Base-by-base conservation (phyloP, 2,113 vertebrate genomes). In the Mionectes macconnelli region DNA sequence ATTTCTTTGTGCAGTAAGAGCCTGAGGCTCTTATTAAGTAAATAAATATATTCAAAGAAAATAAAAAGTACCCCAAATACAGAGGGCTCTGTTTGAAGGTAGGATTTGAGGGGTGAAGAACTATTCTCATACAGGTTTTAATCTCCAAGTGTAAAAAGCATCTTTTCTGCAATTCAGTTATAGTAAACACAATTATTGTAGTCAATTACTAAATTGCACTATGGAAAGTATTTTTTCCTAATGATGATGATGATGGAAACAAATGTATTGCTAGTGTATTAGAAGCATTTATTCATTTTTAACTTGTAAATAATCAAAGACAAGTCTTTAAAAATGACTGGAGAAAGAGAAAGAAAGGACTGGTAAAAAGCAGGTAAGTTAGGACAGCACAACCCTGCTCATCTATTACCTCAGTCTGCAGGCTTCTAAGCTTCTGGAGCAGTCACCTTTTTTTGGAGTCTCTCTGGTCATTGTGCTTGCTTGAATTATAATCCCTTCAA, bases 391-490 rank as follows among this genome's bases (percentile, higher is more conserved):
- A 56, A 63, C 62, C 20, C 22, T 45, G 35, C 15, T 67, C 14
- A 15, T 56, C 28, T 31, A 6, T 5, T 62, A 1, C 53, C 64
- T 17, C 33, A 50, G 39, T 11, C 50, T 72, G 45, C 25, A 68
- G n/a, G 31, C n/a, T 79, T 49, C 21, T 14, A 27, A 40, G 37
- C 13, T 84, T 20, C 31, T 0, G 1, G 30, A 93, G 39, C 35
- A 89, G 14, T 14, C 50, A 37, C 72, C 10, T 44, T 42, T 16
- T 30, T 42, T 47, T 59, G 14, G 20, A 44, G 22, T 31, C 14
- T 70, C 49, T 64, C 47, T 1, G 0, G 13, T 22, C 4, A 0
- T 75, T 0, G 0, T 5, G 21, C 62, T 53, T 57, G 39, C 23
- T 59, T n/a, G 30, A 69, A 18, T 57, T 87, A 6, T 49, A 72